Evolutionary conservation across 2,113 vertebrate genomes (phyloP), one percentile per base, ranked within the genome.

Genomic region (Pseudorhombus dupliciocellatus): DNA sequence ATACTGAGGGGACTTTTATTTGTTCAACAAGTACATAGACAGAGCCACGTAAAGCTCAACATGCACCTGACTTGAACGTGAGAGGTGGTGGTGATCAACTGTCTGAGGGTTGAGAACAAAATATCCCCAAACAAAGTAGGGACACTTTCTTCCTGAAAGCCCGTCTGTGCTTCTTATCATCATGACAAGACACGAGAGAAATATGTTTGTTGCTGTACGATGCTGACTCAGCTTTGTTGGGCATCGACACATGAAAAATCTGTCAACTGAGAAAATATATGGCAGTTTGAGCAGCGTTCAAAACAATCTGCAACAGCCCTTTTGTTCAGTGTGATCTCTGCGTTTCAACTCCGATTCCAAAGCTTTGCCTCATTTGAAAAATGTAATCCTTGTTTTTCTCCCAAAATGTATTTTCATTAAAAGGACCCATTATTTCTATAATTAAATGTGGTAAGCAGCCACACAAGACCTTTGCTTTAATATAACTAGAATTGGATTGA

Each of bases 11-110:
- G 4, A 44, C 18, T 44, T 44, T 1, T 0, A 44, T 44, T 79
- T 74, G 66, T 86, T 82, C 79, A 63, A 4, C n/a, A n/a, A n/a
- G n/a, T n/a, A n/a, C n/a, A n/a, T 11, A 59, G 57, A 56, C 1
- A 44, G 12, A 62, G 18, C 34, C 8, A 51, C 48, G 69, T 73
- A 57, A 37, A 70, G 46, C 70, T 56, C 8, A 18, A 50, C 77
- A 54, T 62, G 59, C 40, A 51, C 28, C 34, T 40, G 69, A 31
- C 10, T 50, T 3, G 12, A 37, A 11, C 56, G 75, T 18, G 42
- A 7, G 42, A 15, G 14, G 54, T 4, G 30, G n/a, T 2, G 22
- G 80, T 40, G 48, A 8, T 50, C 34, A 37, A 37, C 34, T 12
- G 34, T 37, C 26, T 10, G 31, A 34, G 31, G 31, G 8, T 34